Base-by-base conservation (phyloP, 2,888 invertebrate species). In the Geophilus truncorum region DNA sequence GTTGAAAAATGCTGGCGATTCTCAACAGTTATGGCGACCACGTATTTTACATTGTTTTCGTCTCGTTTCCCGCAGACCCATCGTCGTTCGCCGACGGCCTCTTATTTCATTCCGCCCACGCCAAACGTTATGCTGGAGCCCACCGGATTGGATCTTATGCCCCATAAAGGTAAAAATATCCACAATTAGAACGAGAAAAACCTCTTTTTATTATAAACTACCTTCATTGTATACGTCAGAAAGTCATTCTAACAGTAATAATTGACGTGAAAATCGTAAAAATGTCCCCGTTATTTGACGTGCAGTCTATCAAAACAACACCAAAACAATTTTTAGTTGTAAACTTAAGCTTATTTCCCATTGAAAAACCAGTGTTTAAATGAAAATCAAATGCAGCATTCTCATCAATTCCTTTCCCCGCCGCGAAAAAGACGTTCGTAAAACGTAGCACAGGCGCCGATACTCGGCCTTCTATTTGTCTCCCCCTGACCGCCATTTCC, bases 101-200 rank as follows among this genome's bases (percentile, higher is more conserved):
- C 70, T 70, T 70, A 70, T n/a, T 70, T 28, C 28, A 28, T 70
- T 70, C 70, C 70, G 70, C 75, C 81, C 57, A 40, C 75, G 30
- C 36, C 36, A 30, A 79, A 40, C 57, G 30, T 18, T 57, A 28
- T 12, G 70, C 81, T 81, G 81, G 81, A 81, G 51, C 70, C 78
- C 79, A 75, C 77, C 34, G 81, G 81, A 57, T 81, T 81, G 75
- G 81, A 81, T 70, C 81, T 79, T 57, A 81, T 81, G 81, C 81
- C 81, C 70, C 81, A 81, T 79, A 81, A 81, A 78, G 81, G 81
- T 81, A 81, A 81, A 75, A 18, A 23, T 15, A 28, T 18, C 21
- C 51, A 51, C 18, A n/a, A 57, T 18, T 57, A 18, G 57, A 70
- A 70, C 21, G 12, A n/a, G 45, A 9, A 57, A 21, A 57, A 4